A percentile compares a stretch with the other conserved stretches of the same genome.
These are phyloP conservation scores for Tenebrio molitor DNA, from an alignment of 1,140 invertebrate genomes.

Conservation along the genomic window DNA sequence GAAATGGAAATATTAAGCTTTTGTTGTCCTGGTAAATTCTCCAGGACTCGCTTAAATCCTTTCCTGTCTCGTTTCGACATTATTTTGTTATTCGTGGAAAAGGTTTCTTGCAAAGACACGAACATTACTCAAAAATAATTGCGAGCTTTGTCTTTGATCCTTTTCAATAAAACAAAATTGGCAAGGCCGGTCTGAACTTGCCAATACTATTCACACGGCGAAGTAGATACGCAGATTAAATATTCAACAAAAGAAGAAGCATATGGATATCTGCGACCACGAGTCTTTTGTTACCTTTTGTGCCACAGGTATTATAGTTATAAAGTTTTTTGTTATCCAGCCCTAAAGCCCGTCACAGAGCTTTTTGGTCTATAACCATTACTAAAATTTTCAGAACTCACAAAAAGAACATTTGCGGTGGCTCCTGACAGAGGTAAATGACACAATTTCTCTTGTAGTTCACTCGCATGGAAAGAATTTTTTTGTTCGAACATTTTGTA, in stretches of 20 bases:
- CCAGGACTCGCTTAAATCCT: constrained; percentile 1
- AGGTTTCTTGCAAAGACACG: not conserved
- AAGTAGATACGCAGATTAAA: too few species aligned
- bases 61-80: constrained; percentile 7
- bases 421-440: too few species aligned
- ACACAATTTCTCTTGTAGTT: not conserved
- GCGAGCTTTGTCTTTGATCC: not conserved
- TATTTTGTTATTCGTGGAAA: constrained; percentile 7
- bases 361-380: too few species aligned
- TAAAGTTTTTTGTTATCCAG: not conserved
- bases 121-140: constrained; percentile 5
- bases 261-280: too few species aligned
- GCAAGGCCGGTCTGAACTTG: too few species aligned
- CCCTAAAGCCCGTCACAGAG: too few species aligned
- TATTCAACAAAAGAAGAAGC: too few species aligned
- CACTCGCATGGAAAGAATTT: not conserved
- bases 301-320: too few species aligned
- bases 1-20: constrained; percentile 24
- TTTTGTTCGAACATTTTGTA: not conserved
- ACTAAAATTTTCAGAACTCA: too few species aligned
- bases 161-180: too few species aligned
- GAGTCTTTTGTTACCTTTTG: too few species aligned
- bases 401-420: too few species aligned
- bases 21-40: constrained; percentile 29
- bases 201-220: not conserved